Base-by-base conservation (phyloP, 2,888 invertebrate species). In the Thereva nobilitata region DNA sequence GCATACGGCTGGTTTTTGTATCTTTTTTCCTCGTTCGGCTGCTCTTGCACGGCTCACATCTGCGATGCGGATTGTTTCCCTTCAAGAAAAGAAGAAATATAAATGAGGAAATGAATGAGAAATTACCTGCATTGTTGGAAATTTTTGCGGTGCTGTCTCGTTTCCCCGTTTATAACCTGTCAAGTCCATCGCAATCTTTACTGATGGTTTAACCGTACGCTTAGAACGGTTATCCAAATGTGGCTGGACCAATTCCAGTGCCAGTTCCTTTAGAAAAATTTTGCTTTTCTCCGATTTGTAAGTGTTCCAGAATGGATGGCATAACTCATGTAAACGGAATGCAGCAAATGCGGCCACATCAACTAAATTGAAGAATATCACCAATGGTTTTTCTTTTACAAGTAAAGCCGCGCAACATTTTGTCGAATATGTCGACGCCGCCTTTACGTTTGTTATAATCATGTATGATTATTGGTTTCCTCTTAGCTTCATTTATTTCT, bases 341-440 rank as follows among this genome's bases (percentile, higher is more conserved):
- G 23, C 8, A 9, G n/a, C 44, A 23, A 42, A 56, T 5, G 44
- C 47, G 4, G 49, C 47, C 35, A 49, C 55, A 35, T 64, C 56
- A 34, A 70, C 38, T 9, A 68, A 38, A 41, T 67, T 69, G 8
- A 66, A 42, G 42, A 73, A 72, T 44, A 71, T 42, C 34, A 68
- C 54, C 52, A 73, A 70, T 70, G 49, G 72, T 71, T 67, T 69
- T 70, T 42, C 69, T 61, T 55, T 68, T 64, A 10, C 64, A 66
- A 41, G 70, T 68, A 68, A 69, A 73, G 7, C 34, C 64, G 50
- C 56, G 66, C 38, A 64, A 64, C 63, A 72, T 37, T 56, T 73
- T 71, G 53, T 74, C 71, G 53, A 74, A 69, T 12, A 70, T 68
- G 52, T 73, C 73, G 34, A 71, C 70, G 34, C 67, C 70, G n/a